Evolutionary conservation across 2,113 vertebrate species (phyloP).

Genomic region (Mormyrus iriodes): DNA sequence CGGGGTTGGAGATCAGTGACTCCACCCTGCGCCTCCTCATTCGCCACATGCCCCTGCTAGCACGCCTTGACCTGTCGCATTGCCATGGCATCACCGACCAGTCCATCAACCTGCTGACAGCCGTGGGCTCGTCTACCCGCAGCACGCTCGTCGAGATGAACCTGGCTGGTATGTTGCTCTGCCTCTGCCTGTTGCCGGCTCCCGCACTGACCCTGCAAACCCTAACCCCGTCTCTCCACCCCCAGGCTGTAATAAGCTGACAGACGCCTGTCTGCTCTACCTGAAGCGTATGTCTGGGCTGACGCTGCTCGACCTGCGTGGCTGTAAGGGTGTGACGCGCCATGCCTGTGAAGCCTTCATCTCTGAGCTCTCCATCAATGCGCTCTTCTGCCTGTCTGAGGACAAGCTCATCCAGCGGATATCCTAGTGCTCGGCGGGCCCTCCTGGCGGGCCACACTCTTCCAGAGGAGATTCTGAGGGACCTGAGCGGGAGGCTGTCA

Average conservation of each 20-base stretch:
- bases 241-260: slow-evolving; percentile 86
- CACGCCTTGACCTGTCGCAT: slow-evolving; percentile 87
- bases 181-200: not conserved
- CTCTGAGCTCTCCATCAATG: slow-evolving; percentile 85
- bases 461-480: not conserved
- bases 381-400: slow-evolving; percentile 89
- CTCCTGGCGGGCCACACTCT: not conserved
- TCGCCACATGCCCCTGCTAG: slow-evolving; percentile 87
- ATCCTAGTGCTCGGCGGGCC: slow-evolving; percentile 58
- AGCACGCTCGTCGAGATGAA: slow-evolving; percentile 86
- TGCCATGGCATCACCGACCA: slow-evolving; percentile 84
- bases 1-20: slow-evolving; percentile 85
- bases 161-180: slow-evolving; percentile 71
- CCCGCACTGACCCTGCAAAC: not conserved
- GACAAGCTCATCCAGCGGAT: slow-evolving; percentile 97
- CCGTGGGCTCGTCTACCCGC: slow-evolving; percentile 81
- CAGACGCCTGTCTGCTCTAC: slow-evolving; percentile 83
- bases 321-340: slow-evolving; percentile 81
- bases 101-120: slow-evolving; percentile 80
- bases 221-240: not conserved
- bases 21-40: slow-evolving; percentile 84
- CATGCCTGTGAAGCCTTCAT: slow-evolving; percentile 90
- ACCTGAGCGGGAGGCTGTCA: not conserved
- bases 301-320: slow-evolving; percentile 82
- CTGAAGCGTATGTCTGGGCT: slow-evolving; percentile 82